These are phyloP conservation scores for Coecobrya sp. DNA, from an alignment of 2,888 invertebrate genomes.

Conservation along the genomic window DNA sequence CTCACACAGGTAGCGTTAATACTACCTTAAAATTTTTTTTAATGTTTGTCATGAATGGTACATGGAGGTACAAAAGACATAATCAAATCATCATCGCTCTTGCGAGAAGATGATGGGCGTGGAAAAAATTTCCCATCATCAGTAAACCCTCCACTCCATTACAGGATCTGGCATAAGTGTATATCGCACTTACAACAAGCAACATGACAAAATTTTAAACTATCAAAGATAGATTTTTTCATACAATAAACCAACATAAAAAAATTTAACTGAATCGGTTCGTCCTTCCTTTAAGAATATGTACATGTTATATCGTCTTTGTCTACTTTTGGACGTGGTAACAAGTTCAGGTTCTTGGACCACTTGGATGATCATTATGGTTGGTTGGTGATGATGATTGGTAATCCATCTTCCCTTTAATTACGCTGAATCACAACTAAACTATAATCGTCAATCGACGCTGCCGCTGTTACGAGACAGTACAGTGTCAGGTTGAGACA, in stretches of 20 bases:
- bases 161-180: conserved; percentile 32
- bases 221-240: background rate
- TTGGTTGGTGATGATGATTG: conserved; percentile 20
- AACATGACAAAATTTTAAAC: background rate
- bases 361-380: conserved; percentile 11
- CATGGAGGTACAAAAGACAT: conserved; percentile 63
- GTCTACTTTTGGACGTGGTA: background rate
- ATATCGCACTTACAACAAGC: too few species aligned
- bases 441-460: background rate
- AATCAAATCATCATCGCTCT: conserved; percentile 37
- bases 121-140: conserved; percentile 66
- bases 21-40: too few species aligned
- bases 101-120: conserved; percentile 63
- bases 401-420: conserved; percentile 74
- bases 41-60: conserved; percentile 54
- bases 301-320: background rate
- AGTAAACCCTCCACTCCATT: background rate
- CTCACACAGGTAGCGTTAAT: too few species aligned
- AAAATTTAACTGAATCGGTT: conserved; percentile 67
- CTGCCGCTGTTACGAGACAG: background rate
- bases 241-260: conserved; percentile 35
- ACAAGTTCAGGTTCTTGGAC: conserved; percentile 56
- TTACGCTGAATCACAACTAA: conserved; percentile 57
- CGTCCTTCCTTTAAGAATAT: conserved; percentile 65
- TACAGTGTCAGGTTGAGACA: conserved; percentile 49